phyloP scores from a whole-genome alignment of 2,888 invertebrate genomes.

The Papilio protenor region DNA sequence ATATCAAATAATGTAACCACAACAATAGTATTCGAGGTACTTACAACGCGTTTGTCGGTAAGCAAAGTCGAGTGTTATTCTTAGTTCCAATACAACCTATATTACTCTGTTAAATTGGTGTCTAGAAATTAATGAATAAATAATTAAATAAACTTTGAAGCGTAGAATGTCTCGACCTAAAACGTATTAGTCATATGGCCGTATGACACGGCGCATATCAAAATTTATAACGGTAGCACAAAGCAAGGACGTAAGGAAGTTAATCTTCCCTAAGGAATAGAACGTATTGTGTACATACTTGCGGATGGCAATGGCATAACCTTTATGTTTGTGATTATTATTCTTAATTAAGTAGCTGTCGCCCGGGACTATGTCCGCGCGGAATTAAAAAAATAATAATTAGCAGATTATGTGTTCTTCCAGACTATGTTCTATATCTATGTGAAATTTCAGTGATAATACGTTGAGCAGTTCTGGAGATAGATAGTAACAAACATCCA shows the following conservation, averaged over 20 bases:
- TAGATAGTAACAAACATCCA: too few species aligned
- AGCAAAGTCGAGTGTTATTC: background rate
- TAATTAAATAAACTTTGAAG: background rate
- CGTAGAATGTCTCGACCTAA: background rate
- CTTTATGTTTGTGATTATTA: background rate
- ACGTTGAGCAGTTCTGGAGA: too few species aligned
- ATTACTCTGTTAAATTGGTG: too few species aligned
- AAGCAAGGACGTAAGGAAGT: constrained; percentile 28
- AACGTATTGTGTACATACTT: background rate
- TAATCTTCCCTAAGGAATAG: background rate
- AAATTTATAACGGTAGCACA: constrained; percentile 24
- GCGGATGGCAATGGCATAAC: background rate
- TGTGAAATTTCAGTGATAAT: too few species aligned
- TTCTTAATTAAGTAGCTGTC: background rate
- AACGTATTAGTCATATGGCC: background rate
- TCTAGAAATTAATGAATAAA: background rate
- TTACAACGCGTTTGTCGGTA: too few species aligned
- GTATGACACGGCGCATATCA: background rate
- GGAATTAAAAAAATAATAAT: too few species aligned
- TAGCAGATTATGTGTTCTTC: too few species aligned
- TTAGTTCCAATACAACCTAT: background rate
- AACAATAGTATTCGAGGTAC: background rate
- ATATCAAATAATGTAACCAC: background rate
- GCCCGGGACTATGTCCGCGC: too few species aligned
- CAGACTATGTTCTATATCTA: too few species aligned